Evolutionary conservation across 2,797 vertebrate species (phyloP).

Genomic region (Lacerta viridis): DNA sequence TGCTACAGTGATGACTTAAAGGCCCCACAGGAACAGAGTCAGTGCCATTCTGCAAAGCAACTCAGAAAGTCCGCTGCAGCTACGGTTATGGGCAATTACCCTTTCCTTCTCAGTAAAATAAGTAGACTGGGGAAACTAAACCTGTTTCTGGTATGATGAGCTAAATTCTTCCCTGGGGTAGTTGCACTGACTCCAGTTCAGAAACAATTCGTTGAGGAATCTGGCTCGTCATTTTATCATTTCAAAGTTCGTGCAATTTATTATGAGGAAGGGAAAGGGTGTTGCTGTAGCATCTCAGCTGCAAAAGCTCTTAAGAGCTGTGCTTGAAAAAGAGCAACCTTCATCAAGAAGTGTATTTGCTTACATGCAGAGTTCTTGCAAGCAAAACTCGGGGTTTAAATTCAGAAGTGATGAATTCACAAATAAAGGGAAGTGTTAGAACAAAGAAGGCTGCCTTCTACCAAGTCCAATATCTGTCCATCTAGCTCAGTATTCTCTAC

Average conservation of each 20-base stretch:
- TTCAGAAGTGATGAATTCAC: background rate
- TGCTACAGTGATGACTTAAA: conserved; percentile 35
- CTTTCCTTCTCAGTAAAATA: conserved; percentile 41
- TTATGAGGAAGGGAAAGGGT: background rate
- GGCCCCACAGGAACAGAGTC: background rate
- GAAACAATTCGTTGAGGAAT: conserved; percentile 11
- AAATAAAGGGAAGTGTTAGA: background rate
- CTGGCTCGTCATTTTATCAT: background rate
- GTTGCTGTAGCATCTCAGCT: background rate
- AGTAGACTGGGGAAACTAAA: conserved; percentile 43
- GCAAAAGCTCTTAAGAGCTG: background rate
- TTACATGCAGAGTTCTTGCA: background rate
- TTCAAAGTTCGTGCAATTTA: conserved; percentile 11
- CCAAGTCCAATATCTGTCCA: background rate
- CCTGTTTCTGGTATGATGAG: conserved; percentile 39
- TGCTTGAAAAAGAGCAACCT: background rate
- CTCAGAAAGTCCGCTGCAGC: conserved; percentile 29
- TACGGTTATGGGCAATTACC: conserved; percentile 38
- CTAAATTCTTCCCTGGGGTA: conserved; percentile 39
- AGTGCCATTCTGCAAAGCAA: conserved; percentile 30
- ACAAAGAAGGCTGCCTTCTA: background rate
- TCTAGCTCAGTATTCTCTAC: background rate
- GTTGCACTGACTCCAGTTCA: conserved; percentile 15
- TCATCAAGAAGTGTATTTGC: background rate
- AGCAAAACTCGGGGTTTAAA: background rate